Base-by-base conservation (phyloP, 2,888 invertebrate species). In the Trissolcus japonicus region DNA sequence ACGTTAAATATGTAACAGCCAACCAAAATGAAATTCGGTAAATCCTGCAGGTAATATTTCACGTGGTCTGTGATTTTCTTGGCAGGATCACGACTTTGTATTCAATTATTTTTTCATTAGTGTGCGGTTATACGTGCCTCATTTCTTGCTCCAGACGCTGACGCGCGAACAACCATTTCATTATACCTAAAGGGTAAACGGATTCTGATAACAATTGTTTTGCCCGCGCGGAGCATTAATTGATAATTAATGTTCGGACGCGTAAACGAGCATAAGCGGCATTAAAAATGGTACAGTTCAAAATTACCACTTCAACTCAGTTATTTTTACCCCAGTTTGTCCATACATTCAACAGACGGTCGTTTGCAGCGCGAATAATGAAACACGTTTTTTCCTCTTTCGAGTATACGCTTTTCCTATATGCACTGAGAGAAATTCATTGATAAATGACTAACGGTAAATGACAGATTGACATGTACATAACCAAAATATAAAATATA, bases 41-140 rank as follows among this genome's bases (percentile, higher is more conserved):
- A 54, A 54, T 66, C 29, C 56, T 51, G 56, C 66, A 66, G 56
- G 68, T 69, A 75, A 65, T 69, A 75, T 75, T 75, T 60, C 69
- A 63, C 43, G 54, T 60, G 40, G 50, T 63, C 54, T 21, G 48
- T 46, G 61, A 53, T 14, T 62, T 29, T 19, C 53, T 53, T 35
- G 17, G 46, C 60, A 48, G 50, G 14, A 11, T 63, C 56, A 7
- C 19, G 21, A 56, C 14, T 14, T 60, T 35, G 71, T 62, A 75
- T 75, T 75, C 72, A 67, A 72, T 75, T 75, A 71, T 51, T 75
- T 71, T 78, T 78, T 75, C 75, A 72, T 78, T 78, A 78, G 68
- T 57, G 67, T 35, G 19, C 59, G 55, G 67, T 57, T 66, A 78
- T 78, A 55, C 59, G 60, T 48, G 69, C 65, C 54, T 69, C 69